A percentile compares a stretch with the other conserved stretches of the same genome.
Conservation (phyloP, 2,888 invertebrate species). For the Drosophila quinaria region DNA sequence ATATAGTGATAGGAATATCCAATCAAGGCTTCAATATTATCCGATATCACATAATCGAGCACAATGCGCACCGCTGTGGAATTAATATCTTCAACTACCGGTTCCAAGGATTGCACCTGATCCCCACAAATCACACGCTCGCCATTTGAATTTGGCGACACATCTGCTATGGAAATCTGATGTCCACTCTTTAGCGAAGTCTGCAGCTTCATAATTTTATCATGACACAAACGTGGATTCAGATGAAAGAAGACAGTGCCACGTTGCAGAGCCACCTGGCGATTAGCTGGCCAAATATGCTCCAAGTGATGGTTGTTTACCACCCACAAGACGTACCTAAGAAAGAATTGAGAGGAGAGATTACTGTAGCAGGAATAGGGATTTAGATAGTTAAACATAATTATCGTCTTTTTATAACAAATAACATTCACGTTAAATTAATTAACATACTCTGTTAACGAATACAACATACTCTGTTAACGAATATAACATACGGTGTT, state of each 20-base stretch:
- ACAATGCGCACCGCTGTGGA: conserved; percentile 87
- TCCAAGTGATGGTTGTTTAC: conserved; percentile 90
- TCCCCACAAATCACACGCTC: conserved; percentile 93
- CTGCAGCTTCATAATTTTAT: conserved; percentile 87
- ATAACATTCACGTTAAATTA: too few species aligned
- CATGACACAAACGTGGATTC: conserved; percentile 90
- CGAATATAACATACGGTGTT: too few species aligned
- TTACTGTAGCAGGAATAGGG: too few species aligned
- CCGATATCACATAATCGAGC: conserved; percentile 88
- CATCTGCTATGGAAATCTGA: conserved; percentile 71
- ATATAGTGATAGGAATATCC: conserved; percentile 95
- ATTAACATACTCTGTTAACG: too few species aligned
- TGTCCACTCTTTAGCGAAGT: conserved; percentile 61
- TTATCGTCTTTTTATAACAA: too few species aligned
- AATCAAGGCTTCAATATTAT: conserved; percentile 92
- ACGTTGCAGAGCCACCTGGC: conserved; percentile 86
- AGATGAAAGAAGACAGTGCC: conserved; percentile 89
- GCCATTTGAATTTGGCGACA: conserved; percentile 91
- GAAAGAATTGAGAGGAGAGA: neutral
- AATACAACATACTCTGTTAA: too few species aligned
- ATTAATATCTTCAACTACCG: conserved; percentile 84
- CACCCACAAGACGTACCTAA: conserved; percentile 87
- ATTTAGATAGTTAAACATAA: too few species aligned
- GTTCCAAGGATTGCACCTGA: conserved; percentile 62
- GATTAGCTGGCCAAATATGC: conserved; percentile 87